Percentiles rank a stretch among this genome's conserved stretches.
These are phyloP conservation scores for Zaprionus davidi DNA, from an alignment of 1,140 invertebrate genomes.

Conservation along the genomic window DNA sequence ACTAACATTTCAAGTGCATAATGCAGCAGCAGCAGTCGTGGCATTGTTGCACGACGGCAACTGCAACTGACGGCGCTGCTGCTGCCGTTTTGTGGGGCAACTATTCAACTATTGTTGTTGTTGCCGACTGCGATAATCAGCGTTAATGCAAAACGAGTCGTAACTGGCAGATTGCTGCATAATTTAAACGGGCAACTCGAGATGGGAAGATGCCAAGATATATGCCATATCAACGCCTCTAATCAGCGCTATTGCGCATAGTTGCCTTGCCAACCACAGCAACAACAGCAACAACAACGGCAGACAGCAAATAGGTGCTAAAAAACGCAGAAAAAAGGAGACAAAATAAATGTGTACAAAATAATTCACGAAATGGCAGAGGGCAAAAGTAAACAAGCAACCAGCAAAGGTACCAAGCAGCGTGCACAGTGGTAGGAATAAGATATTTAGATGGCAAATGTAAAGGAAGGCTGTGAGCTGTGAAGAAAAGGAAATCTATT, in stretches of 20 bases:
- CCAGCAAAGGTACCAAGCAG: slow-evolving; percentile 49
- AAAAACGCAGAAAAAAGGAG: slow-evolving; percentile 44
- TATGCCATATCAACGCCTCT: slow-evolving; percentile 68
- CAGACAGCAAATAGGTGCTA: slow-evolving; percentile 58
- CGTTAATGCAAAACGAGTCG: slow-evolving; percentile 53
- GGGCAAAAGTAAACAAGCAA: slow-evolving; percentile 72
- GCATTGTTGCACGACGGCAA: slow-evolving; percentile 38
- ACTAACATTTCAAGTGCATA: slow-evolving; percentile 78
- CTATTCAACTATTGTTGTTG: slow-evolving; percentile 11
- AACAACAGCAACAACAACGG: slow-evolving; percentile 30
- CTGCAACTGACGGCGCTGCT: slow-evolving; percentile 64
- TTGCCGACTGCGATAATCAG: slow-evolving; percentile 53
- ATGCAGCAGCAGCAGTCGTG: slow-evolving; percentile 39
- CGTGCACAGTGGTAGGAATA: slow-evolving; percentile 43
- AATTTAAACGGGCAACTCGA: slow-evolving; percentile 51
- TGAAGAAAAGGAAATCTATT: neutral
- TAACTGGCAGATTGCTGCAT: slow-evolving; percentile 56
- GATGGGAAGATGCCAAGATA: slow-evolving; percentile 34
- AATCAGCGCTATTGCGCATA: slow-evolving; percentile 63
- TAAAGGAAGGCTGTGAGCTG: neutral
- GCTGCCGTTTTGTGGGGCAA: neutral
- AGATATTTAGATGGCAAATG: neutral
- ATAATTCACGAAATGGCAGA: slow-evolving; percentile 73
- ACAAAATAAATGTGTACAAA: slow-evolving; percentile 74
- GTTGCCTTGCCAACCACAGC: slow-evolving; percentile 44